Evolutionary conservation across 2,888 invertebrate species (phyloP).

Genomic region (Athalia circularis): DNA sequence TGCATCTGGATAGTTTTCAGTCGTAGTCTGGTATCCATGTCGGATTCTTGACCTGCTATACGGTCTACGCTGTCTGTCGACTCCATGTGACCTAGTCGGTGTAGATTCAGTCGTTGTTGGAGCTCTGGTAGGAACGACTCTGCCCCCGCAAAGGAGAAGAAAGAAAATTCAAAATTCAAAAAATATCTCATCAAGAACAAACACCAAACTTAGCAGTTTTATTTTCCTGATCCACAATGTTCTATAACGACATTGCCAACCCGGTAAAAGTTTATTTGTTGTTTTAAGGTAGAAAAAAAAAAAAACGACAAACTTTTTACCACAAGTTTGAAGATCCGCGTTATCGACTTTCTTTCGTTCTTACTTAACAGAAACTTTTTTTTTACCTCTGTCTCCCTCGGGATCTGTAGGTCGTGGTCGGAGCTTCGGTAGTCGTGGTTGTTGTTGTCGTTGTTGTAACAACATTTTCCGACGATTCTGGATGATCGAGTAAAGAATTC

Average conservation of each 20-base stretch:
- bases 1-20: constrained; percentile 65
- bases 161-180: neutral
- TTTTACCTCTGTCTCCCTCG: constrained; percentile 63
- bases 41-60: constrained; percentile 66
- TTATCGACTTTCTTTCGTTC: constrained; percentile 3
- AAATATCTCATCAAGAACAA: neutral
- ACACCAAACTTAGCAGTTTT: neutral
- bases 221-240: too few species aligned
- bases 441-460: constrained; percentile 60
- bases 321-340: neutral
- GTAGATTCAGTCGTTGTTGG: constrained; percentile 61
- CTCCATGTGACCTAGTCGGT: constrained; percentile 51
- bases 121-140: constrained; percentile 60
- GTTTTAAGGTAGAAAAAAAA: too few species aligned
- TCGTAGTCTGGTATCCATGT: constrained; percentile 64
- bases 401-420: constrained; percentile 63
- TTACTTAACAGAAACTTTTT: neutral
- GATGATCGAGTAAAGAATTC: constrained; percentile 78
- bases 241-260: too few species aligned
- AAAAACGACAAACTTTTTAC: too few species aligned
- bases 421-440: constrained; percentile 54
- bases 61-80: constrained; percentile 65
- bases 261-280: too few species aligned
- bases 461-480: constrained; percentile 53
- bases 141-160: constrained; percentile 55